phyloP scores from a whole-genome alignment of 2,113 vertebrate species.

The Microtus montanus region DNA sequence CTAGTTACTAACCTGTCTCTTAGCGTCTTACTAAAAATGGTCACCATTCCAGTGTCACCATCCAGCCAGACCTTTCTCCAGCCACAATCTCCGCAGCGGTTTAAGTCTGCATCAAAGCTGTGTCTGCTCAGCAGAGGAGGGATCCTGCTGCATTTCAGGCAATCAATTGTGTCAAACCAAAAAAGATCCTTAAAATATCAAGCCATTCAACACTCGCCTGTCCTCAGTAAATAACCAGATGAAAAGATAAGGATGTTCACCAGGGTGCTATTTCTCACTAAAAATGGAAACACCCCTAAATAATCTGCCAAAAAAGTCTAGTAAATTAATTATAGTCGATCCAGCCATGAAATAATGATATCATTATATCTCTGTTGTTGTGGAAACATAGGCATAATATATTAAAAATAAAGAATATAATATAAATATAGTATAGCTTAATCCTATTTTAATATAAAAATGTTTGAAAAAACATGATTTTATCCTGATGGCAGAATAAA shows the following conservation, averaged over 20 bases:
- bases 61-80: neutral
- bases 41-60: neutral
- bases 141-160: neutral
- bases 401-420: neutral
- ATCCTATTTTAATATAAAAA: neutral
- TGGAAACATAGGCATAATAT: neutral
- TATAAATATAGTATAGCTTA: conserved; percentile 30
- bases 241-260: neutral
- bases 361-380: neutral
- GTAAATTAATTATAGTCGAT: conserved; percentile 34
- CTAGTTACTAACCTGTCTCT: neutral
- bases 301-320: neutral
- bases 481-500: neutral
- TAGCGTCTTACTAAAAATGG: neutral
- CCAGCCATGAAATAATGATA: neutral
- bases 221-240: neutral
- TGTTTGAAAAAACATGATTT: neutral
- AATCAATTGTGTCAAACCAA: neutral
- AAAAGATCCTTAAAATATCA: conserved; percentile 18
- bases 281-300: conserved; percentile 18
- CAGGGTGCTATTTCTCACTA: neutral
- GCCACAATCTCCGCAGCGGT: neutral
- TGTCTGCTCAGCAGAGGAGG: neutral
- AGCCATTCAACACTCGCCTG: neutral
- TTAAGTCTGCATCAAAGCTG: neutral